A percentile compares a stretch with the other conserved stretches of the same genome.
These are phyloP conservation scores for Dasysyrphus albostriatus DNA, from an alignment of 2,888 invertebrate species.

Conservation along the genomic window DNA sequence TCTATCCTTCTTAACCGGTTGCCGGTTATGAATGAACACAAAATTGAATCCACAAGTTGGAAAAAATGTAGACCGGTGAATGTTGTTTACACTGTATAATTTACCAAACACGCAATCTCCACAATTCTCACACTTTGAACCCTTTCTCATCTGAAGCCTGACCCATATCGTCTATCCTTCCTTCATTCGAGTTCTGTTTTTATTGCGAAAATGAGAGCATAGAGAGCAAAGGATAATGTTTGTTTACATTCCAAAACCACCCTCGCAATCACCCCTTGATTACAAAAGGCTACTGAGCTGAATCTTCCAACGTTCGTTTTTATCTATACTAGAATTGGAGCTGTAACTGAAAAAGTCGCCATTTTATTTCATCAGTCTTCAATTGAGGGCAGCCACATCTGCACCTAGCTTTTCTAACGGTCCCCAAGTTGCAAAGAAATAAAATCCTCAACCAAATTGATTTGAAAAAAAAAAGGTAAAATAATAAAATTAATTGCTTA, in stretches of 20 bases:
- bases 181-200: neutral
- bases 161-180: slow-evolving; percentile 23
- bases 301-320: slow-evolving; percentile 59
- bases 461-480: slow-evolving; percentile 66
- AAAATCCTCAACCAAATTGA: slow-evolving; percentile 30
- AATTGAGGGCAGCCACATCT: slow-evolving; percentile 62
- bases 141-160: slow-evolving; percentile 7
- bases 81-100: slow-evolving; percentile 47
- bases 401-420: slow-evolving; percentile 42
- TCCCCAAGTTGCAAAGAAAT: slow-evolving; percentile 14
- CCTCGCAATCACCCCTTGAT: slow-evolving; percentile 28
- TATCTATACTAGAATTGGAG: slow-evolving; percentile 71
- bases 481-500: slow-evolving; percentile 53
- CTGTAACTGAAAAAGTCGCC: slow-evolving; percentile 72
- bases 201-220: slow-evolving; percentile 52
- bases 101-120: slow-evolving; percentile 36
- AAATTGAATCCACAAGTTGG: slow-evolving; percentile 39
- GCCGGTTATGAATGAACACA: slow-evolving; percentile 51
- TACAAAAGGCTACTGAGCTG: slow-evolving; percentile 36
- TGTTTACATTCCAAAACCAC: slow-evolving; percentile 60
- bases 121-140: neutral
- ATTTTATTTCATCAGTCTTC: slow-evolving; percentile 74
- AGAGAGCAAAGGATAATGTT: slow-evolving; percentile 41
- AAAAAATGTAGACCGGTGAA: slow-evolving; percentile 33
- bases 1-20: neutral